Percentiles rank a stretch among this genome's conserved stretches.
Evolutionary conservation across 1,140 invertebrate species (phyloP).

Genomic region (Ditylenchus dipsaci): DNA sequence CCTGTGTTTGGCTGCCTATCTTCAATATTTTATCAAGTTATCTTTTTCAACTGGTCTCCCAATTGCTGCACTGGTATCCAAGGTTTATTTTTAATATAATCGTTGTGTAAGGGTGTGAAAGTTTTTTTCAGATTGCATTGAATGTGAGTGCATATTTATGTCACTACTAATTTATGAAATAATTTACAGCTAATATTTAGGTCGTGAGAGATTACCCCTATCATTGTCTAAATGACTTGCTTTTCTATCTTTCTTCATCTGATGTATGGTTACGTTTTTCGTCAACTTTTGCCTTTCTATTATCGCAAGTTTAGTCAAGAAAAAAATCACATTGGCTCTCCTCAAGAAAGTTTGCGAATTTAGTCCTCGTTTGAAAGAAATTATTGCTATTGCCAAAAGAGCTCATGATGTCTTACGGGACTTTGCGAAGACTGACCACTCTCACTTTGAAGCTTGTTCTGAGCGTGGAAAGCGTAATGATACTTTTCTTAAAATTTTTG

Average conservation of each 20-base stretch:
- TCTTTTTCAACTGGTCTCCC: not conserved
- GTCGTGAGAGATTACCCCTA: not conserved
- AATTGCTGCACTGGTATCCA: not conserved
- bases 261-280: not conserved
- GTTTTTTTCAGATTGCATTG: not conserved
- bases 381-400: not conserved
- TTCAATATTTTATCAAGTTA: not conserved
- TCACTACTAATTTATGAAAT: not conserved
- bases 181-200: not conserved
- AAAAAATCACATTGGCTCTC: not conserved
- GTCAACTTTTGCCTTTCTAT: not conserved
- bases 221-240: not conserved
- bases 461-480: not conserved
- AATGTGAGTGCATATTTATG: not conserved
- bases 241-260: not conserved
- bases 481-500: not conserved
- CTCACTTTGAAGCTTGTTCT: not conserved
- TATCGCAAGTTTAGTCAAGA: not conserved
- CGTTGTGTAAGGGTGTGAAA: not conserved
- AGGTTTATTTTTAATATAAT: not conserved
- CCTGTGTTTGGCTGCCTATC: not conserved
- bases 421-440: not conserved
- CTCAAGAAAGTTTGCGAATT: not conserved
- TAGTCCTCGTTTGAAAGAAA: not conserved
- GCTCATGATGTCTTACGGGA: not conserved